Conservation (phyloP, 2,797 vertebrate species). For the Nasua narica region DNA sequence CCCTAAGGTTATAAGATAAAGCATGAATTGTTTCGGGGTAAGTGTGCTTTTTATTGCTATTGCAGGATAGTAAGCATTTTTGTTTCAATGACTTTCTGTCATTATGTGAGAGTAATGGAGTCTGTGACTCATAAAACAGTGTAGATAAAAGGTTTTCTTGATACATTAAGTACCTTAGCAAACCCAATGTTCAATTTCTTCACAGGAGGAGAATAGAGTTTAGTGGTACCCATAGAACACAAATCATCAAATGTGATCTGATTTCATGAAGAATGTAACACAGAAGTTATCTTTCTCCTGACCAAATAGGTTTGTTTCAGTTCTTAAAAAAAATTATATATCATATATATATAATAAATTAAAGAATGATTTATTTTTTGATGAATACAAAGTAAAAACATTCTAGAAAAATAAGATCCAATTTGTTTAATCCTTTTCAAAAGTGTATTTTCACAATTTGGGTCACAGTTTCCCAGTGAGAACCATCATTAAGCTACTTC, state of each 20-base stretch:
- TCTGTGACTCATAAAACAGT: conserved; percentile 29
- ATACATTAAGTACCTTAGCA: conserved; percentile 16
- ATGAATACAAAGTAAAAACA: not conserved
- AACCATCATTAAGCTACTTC: not conserved
- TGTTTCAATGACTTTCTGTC: conserved; percentile 63
- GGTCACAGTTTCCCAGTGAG: not conserved
- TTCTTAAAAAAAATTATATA: not conserved
- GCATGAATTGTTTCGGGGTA: not conserved
- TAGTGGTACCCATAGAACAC: not conserved
- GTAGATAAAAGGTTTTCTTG: conserved; percentile 48
- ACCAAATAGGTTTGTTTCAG: not conserved
- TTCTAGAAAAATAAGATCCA: not conserved
- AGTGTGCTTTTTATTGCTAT: conserved; percentile 49
- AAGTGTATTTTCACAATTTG: not conserved
- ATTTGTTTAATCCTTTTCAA: not conserved
- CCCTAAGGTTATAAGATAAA: not conserved
- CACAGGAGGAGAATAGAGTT: not conserved
- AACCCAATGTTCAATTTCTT: not conserved
- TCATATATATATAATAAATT: not conserved
- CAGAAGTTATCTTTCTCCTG: not conserved
- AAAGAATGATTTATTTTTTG: not conserved
- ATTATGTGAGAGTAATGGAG: conserved; percentile 22
- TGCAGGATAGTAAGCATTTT: conserved; percentile 54
- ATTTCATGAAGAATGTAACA: not conserved
- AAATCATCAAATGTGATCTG: not conserved